Evolutionary conservation across 2,797 vertebrate species (phyloP).

Genomic region (Botia almorhae): DNA sequence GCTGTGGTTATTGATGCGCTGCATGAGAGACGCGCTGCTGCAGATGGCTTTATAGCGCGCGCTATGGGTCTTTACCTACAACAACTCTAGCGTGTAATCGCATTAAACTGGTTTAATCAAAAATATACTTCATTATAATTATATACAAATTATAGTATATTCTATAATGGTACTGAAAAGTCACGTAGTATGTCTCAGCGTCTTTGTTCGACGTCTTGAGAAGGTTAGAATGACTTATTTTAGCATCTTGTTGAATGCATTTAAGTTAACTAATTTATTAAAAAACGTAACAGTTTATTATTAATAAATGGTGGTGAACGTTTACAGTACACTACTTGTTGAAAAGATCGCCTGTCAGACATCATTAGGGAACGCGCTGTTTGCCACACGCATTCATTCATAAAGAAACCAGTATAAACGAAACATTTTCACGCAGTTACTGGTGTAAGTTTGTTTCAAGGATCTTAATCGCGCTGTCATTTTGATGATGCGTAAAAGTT

Average conservation of each 20-base stretch:
- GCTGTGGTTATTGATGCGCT: background rate
- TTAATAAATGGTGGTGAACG: background rate
- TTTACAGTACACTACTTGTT: conserved; percentile 21
- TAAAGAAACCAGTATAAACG: background rate
- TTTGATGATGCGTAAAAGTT: background rate
- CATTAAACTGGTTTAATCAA: no score
- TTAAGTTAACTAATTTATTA: background rate
- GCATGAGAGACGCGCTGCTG: conserved; percentile 17
- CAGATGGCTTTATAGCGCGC: background rate
- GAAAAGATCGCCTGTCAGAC: background rate
- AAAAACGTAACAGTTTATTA: background rate
- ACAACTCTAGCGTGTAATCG: no score
- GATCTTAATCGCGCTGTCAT: background rate
- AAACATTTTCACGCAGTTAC: background rate
- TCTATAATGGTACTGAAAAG: no score
- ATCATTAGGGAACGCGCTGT: background rate
- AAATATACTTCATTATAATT: no score
- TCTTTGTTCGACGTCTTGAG: background rate
- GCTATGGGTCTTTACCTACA: background rate
- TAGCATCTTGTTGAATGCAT: background rate
- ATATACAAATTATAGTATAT: no score
- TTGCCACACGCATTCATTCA: conserved; percentile 20
- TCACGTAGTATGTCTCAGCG: no score
- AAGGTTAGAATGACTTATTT: background rate
- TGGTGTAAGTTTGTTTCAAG: background rate